These are phyloP conservation scores for Lacerta viridis DNA, from an alignment of 2,797 vertebrate species.

Conservation along the genomic window DNA sequence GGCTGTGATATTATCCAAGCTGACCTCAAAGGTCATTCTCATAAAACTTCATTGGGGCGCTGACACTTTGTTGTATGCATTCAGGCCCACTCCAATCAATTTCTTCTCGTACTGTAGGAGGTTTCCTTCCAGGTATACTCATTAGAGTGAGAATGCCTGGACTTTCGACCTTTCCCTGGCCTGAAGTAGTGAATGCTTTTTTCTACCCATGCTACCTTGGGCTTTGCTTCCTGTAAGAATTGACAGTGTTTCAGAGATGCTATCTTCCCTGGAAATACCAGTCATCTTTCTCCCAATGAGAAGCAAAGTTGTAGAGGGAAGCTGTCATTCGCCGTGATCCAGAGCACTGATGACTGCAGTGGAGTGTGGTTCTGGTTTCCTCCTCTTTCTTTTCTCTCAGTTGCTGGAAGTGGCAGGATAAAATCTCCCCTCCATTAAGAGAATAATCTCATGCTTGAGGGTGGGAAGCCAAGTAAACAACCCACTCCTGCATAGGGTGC, in stretches of 20 bases:
- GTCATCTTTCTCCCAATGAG: constrained; percentile 35
- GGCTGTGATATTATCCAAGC: constrained; percentile 23
- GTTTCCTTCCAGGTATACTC: constrained; percentile 58
- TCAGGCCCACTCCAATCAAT: constrained; percentile 61
- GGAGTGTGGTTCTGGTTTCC: neutral
- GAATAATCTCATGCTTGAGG: neutral
- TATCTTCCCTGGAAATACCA: constrained; percentile 46
- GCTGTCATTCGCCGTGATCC: neutral
- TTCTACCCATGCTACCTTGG: constrained; percentile 39
- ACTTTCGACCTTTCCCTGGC: constrained; percentile 68
- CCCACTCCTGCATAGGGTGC: neutral
- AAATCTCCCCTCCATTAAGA: neutral
- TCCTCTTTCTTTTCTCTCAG: no score
- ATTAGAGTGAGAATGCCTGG: constrained; percentile 39
- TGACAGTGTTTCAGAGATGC: constrained; percentile 52
- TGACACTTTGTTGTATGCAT: constrained; percentile 44
- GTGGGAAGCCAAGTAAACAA: neutral
- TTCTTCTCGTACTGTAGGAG: constrained; percentile 59
- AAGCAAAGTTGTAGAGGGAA: neutral
- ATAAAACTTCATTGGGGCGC: constrained; percentile 42
- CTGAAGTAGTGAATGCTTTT: neutral
- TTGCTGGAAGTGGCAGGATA: neutral
- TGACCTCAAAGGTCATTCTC: constrained; percentile 60
- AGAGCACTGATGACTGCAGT: neutral
- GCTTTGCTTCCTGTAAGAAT: constrained; percentile 51